Evolutionary conservation across 2,888 invertebrate species (phyloP), one percentile per base, ranked within the genome.

Genomic region (Volucella zonaria): DNA sequence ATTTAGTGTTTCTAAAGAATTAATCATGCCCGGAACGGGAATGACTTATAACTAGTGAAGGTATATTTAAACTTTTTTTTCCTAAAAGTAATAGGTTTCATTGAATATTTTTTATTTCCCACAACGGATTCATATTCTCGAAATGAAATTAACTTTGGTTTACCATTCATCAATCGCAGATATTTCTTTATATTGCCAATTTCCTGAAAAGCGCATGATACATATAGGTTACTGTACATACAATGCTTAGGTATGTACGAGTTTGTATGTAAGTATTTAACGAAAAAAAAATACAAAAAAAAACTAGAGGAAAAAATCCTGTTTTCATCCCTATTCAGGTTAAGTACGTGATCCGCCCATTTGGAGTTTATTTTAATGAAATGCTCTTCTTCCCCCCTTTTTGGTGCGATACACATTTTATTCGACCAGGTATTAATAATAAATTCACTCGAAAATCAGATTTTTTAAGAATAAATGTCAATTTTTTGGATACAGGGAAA

Each of bases 281-380:
- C 51, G 62, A 51, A 15, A 42, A 18, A 66, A 23, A 42, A 18
- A 66, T 54, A 67, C 56, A 68, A 67, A 58, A 45, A 11, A 1
- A 14, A 67, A 31, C 61, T 64, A 58, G 12, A 73, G 40, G 59
- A 38, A 62, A 58, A 52, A 54, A 74, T 43, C 51, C 75, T 54
- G 23, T 80, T 74, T 75, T 54, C 75, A 80, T 80, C 75, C 79
- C 79, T 70, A 80, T 79, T 80, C 68, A 75, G 70, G 75, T 75
- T 82, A 75, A 83, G 56, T 70, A 56, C 62, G 70, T 59, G 80
- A 47, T 31, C 79, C 83, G 83, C 83, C 83, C 75, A 64, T 83
- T 80, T 83, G 79, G 75, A 83, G 83, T 83, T 83, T 75, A 71
- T 51, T 83, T 83, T 83, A 83, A 83, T 83, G 83, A 83, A 83